Base-by-base conservation (phyloP, 2,113 vertebrate genomes). In the Bombycilla garrulus region DNA sequence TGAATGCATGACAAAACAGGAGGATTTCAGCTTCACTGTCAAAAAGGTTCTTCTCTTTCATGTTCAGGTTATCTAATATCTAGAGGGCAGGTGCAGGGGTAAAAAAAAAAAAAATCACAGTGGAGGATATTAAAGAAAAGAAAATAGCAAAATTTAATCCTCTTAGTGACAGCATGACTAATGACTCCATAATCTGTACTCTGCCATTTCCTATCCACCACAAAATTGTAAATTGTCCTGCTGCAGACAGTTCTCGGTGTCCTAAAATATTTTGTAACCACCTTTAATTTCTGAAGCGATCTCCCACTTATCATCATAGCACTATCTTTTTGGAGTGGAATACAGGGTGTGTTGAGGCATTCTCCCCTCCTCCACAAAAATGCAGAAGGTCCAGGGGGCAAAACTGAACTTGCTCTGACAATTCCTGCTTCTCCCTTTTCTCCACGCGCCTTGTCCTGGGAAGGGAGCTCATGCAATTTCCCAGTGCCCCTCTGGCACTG, bases 301-400 rank as follows among this genome's bases (percentile, higher is more conserved):
- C 56, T 80, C 44, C 70, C 38, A 25, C 54, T 88, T 88, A 86
- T 70, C 54, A 48, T 56, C 71, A 16, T 10, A 67, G 18, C 3
- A 0, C 64, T 95, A 83, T 96, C 90, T 92, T 81, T 86, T 29
- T 92, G 81, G 89, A 85, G 50, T 73, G 74, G 65, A 95, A 77
- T 81, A 86, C 64, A 91, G 79, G 84, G 67, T 77, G 81, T 95
- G 87, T 96, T 97, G 90, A 76, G 92, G 38, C 78, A 54, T 91
- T 94, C 87, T 97, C 54, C 81, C 77, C 94, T 94, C 94, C 95
- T 91, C 95, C 94, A 93, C 92, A 95, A 95, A 95, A 95, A 95
- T 94, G 87, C 64, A 95, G 50, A 82, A 87, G 84, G 95, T 95
- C 65, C 87, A 95, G 87, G 87, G 81, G 90, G 93, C 91, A 97